Percentiles rank a stretch among this genome's conserved stretches.
Conservation (phyloP, 2,888 invertebrate genomes). For the Apotomis betuletana region DNA sequence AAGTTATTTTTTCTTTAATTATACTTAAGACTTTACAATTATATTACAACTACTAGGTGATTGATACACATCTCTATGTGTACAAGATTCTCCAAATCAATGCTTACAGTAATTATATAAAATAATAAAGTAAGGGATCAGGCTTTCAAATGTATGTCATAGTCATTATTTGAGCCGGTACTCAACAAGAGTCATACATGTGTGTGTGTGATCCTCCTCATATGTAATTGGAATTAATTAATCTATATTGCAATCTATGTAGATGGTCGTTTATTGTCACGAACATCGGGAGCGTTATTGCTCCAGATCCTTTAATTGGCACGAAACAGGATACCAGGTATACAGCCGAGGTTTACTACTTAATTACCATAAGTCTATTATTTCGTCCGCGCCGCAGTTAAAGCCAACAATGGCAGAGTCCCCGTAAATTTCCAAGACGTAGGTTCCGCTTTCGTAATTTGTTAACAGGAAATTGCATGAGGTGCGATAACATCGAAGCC, state of each 20-base stretch:
- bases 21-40: too few relatives aligned
- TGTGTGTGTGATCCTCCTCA: not conserved
- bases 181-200: not conserved
- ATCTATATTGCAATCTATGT: not conserved
- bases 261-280: slow-evolving; percentile 17
- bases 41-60: too few relatives aligned
- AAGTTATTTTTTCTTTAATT: too few relatives aligned
- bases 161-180: too few relatives aligned
- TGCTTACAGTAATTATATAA: too few relatives aligned
- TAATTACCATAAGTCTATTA: slow-evolving; percentile 40
- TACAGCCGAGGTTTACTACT: slow-evolving; percentile 29
- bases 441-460: slow-evolving; percentile 40
- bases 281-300: slow-evolving; percentile 25
- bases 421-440: slow-evolving; percentile 43
- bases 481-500: slow-evolving; percentile 38
- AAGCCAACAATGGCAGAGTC: slow-evolving; percentile 40
- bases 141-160: too few relatives aligned
- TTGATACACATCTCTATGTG: too few relatives aligned
- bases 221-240: not conserved
- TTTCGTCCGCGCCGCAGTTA: slow-evolving; percentile 29
- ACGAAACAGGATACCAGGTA: slow-evolving; percentile 26
- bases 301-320: slow-evolving; percentile 22
- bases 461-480: slow-evolving; percentile 42
- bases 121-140: too few relatives aligned
- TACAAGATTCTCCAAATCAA: too few relatives aligned